phyloP scores from a whole-genome alignment of 1,140 invertebrate species.

The Atta texana region DNA sequence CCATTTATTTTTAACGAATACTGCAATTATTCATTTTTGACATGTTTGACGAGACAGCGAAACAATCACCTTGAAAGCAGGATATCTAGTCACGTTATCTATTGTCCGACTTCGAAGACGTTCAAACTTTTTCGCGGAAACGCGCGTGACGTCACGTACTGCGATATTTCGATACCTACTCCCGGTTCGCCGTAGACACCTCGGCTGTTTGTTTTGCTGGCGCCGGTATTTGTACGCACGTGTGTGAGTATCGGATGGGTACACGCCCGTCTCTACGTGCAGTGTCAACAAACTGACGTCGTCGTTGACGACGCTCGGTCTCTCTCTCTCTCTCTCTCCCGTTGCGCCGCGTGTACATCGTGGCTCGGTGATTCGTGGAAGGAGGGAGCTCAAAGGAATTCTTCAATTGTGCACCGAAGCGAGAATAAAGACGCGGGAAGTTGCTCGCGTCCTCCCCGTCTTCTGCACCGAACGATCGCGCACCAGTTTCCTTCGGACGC shows the following conservation, averaged over 20 bases:
- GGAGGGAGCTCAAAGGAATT: slow-evolving; percentile 43
- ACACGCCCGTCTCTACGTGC: slow-evolving; percentile 16
- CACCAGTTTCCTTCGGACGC: slow-evolving; percentile 27
- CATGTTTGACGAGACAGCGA: too few species aligned
- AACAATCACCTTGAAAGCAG: too few species aligned
- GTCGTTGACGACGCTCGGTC: slow-evolving; percentile 27
- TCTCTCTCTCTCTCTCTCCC: slow-evolving; percentile 12
- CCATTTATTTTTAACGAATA: too few species aligned
- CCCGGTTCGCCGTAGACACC: neutral
- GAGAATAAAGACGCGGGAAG: slow-evolving; percentile 36
- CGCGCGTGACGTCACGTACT: neutral
- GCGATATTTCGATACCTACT: slow-evolving; percentile 23
- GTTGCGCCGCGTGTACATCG: slow-evolving; percentile 20
- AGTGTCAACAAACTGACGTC: slow-evolving; percentile 51
- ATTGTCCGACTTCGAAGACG: slow-evolving; percentile 20
- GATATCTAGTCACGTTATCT: neutral
- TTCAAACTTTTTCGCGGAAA: slow-evolving; percentile 30
- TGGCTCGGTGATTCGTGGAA: slow-evolving; percentile 46
- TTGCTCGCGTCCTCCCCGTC: neutral
- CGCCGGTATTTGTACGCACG: slow-evolving; percentile 7
- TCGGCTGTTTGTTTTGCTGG: slow-evolving; percentile 25
- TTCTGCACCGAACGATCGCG: slow-evolving; percentile 24
- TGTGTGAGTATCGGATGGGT: slow-evolving; percentile 1
- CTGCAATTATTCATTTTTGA: too few species aligned
- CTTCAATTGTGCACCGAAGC: slow-evolving; percentile 40